phyloP scores from a whole-genome alignment of 2,888 invertebrate genomes.

The Pachliopta kotzebuea region DNA sequence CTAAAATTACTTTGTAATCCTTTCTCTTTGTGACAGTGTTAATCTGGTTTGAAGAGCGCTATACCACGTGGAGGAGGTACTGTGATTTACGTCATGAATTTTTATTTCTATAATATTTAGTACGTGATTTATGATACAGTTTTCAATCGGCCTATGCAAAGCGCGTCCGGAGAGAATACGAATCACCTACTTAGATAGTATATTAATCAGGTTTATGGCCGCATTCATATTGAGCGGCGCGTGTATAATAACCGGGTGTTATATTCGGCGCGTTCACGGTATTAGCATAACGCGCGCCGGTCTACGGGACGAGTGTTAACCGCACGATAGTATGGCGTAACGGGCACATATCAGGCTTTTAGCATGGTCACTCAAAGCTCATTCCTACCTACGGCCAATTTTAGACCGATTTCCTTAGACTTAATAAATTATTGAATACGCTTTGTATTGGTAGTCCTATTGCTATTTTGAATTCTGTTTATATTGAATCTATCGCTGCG shows the following conservation, averaged over 20 bases:
- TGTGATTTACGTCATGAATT: neutral
- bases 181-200: constrained; percentile 19
- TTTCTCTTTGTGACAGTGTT: too few species aligned
- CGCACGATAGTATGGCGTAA: constrained; percentile 37
- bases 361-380: neutral
- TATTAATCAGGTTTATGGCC: constrained; percentile 28
- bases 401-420: neutral
- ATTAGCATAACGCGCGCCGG: constrained; percentile 45
- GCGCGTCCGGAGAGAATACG: constrained; percentile 16
- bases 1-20: too few species aligned
- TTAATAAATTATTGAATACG: too few species aligned
- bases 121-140: neutral
- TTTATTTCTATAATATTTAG: neutral
- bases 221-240: constrained; percentile 25
- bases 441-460: too few species aligned
- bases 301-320: constrained; percentile 45
- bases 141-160: constrained; percentile 5
- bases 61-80: neutral
- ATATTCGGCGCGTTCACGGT: constrained; percentile 26
- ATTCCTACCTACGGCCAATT: neutral
- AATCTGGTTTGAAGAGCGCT: neutral
- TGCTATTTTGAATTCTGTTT: too few species aligned
- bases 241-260: constrained; percentile 25
- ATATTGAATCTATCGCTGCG: too few species aligned
- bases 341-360: neutral